A percentile compares a stretch with the other conserved stretches of the same genome.
These are phyloP conservation scores for Napeogenes inachia DNA, from an alignment of 2,888 invertebrate genomes.

Conservation along the genomic window DNA sequence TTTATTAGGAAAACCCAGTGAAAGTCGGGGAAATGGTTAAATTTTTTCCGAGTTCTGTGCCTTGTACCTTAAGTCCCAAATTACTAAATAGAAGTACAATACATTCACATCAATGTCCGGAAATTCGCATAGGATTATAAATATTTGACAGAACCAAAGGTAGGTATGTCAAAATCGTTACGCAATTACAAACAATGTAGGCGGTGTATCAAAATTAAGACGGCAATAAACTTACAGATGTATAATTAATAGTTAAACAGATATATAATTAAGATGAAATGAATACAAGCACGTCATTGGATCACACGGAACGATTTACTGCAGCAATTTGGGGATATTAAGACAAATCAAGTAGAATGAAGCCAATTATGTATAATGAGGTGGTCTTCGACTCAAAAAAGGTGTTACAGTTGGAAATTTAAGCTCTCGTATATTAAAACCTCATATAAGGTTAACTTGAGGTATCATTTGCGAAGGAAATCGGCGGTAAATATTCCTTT, in stretches of 20 bases:
- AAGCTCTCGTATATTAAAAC: slow-evolving; percentile 47
- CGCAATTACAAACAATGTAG: too few relatives aligned
- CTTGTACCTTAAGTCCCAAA: too few relatives aligned
- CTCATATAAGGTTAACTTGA: slow-evolving; percentile 40
- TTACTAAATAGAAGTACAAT: too few relatives aligned
- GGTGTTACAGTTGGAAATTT: slow-evolving; percentile 59
- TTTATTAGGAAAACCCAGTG: too few relatives aligned
- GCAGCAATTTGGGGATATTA: slow-evolving; percentile 69
- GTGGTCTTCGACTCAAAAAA: slow-evolving; percentile 62
- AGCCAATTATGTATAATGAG: slow-evolving; percentile 67
- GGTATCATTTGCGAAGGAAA: slow-evolving; percentile 53
- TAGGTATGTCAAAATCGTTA: too few relatives aligned
- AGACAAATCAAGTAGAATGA: slow-evolving; percentile 62
- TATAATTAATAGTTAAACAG: slow-evolving; percentile 26
- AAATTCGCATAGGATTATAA: too few relatives aligned
- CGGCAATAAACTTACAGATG: neutral
- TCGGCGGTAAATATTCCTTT: slow-evolving; percentile 26
- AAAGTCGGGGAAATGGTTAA: too few relatives aligned
- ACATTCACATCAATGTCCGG: too few relatives aligned
- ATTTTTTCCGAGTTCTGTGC: too few relatives aligned
- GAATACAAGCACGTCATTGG: slow-evolving; percentile 29
- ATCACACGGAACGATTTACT: slow-evolving; percentile 56
- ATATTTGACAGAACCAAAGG: too few relatives aligned
- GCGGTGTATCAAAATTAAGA: too few relatives aligned
- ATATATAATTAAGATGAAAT: neutral